Conservation (phyloP, 1,140 invertebrate species). For the Amyelois transitella region DNA sequence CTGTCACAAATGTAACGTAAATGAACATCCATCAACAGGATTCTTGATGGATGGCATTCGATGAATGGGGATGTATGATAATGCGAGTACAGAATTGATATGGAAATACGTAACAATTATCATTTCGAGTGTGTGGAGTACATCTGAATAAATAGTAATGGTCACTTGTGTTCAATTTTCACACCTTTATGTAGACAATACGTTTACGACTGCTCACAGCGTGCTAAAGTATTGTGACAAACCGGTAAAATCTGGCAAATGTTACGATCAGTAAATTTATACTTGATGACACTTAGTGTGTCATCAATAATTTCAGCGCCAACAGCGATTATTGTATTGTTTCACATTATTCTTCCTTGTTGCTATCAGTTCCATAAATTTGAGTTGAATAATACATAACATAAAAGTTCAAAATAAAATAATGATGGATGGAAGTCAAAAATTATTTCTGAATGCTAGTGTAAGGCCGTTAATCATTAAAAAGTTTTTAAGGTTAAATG, state of each 20-base stretch:
- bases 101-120: conserved; percentile 63
- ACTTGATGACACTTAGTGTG: not conserved
- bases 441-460: too few relatives aligned
- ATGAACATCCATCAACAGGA: conserved; percentile 35
- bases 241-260: not conserved
- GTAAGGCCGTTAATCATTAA: too few relatives aligned
- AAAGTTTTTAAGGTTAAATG: too few relatives aligned
- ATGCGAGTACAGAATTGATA: conserved; percentile 61
- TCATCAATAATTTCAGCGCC: not conserved
- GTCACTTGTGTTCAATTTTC: conserved; percentile 25
- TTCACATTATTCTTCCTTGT: not conserved
- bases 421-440: not conserved
- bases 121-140: conserved; percentile 32
- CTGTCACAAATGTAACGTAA: conserved; percentile 58
- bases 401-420: not conserved
- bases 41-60: conserved; percentile 45
- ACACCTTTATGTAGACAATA: conserved; percentile 27
- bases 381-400: too few relatives aligned
- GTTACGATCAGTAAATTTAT: not conserved
- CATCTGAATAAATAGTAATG: conserved; percentile 50
- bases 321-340: not conserved
- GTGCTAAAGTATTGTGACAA: not conserved
- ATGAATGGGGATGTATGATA: conserved; percentile 63
- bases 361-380: not conserved
- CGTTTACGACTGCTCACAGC: not conserved